Base-by-base conservation (phyloP, 2,113 vertebrate genomes). In the Odontesthes bonariensis region DNA sequence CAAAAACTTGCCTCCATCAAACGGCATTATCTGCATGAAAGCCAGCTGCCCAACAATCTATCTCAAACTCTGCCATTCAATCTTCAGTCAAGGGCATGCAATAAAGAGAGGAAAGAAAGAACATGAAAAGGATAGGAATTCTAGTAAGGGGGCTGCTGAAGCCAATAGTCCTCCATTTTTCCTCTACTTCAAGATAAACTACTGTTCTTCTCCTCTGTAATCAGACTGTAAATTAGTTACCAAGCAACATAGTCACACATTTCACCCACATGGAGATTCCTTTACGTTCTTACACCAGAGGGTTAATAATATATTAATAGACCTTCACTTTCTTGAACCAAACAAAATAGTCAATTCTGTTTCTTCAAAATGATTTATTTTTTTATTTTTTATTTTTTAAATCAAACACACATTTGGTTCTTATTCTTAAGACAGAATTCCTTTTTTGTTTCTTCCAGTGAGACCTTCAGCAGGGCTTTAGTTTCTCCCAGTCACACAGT, bases 11-110 rank as follows among this genome's bases (percentile, higher is more conserved):
- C 95, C 96, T 96, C 95, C 96, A 96, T 97, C 96, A 96, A 96
- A 96, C 95, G 95, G 96, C 95, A 97, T 98, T 97, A 97, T 98
- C 97, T 96, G 96, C 96, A 97, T 98, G 97, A 98, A 98, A 98
- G 96, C 95, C 95, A 95, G 96, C 95, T 96, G 95, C 95, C 95
- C 92, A 93, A 96, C 96, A 96, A 97, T 96, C 96, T 96, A 94
- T 95, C 95, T 95, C 94, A 95, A 94, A 95, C 95, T 95, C 95
- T 90, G 95, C 95, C 95, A 96, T 96, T 90, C 86, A 83, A 65
- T 83, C 82, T 83, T 95, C 95, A 95, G 95, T 97, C 96, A 97
- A 97, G 95, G 95, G 94, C 96, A 95, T 91, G 93, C 88, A 63
- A 17, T 95, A 40, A 91, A 95, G 89, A 95, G 42, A 94, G 95